Conservation (phyloP, 2,888 invertebrate genomes). For the Ormyrus nitidulus region DNA sequence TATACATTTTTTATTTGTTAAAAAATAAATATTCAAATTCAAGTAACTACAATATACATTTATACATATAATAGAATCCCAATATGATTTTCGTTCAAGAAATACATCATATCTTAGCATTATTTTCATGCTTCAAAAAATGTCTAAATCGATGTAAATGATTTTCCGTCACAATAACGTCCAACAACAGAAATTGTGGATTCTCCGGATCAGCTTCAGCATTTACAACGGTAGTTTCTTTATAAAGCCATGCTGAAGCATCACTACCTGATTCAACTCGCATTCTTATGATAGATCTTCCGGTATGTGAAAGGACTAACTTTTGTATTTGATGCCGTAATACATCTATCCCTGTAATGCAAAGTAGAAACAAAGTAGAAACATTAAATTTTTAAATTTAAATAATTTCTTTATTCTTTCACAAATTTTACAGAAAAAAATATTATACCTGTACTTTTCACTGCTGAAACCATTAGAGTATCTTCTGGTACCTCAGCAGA, state of each 20-base stretch:
- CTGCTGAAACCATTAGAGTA: conserved; percentile 76
- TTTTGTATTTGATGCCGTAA: conserved; percentile 76
- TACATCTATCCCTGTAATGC: conserved; percentile 74
- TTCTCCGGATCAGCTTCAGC: conserved; percentile 77
- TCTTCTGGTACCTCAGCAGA: conserved; percentile 62
- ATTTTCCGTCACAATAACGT: conserved; percentile 78
- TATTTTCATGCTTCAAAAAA: conserved; percentile 60
- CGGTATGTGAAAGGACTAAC: conserved; percentile 77
- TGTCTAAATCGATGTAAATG: conserved; percentile 79
- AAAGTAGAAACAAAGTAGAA: not conserved
- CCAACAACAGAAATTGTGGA: conserved; percentile 77
- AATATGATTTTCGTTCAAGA: not conserved
- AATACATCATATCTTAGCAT: not conserved
- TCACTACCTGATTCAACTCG: conserved; percentile 79
- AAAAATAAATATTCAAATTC: conserved; percentile 13
- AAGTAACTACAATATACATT: conserved; percentile 2
- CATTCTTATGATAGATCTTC: conserved; percentile 77
- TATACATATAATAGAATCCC: not conserved
- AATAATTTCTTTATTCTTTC: not conserved
- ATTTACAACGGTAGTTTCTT: conserved; percentile 79
- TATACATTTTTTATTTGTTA: not conserved
- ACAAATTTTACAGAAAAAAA: not conserved
- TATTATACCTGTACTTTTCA: conserved; percentile 71
- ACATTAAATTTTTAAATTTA: not conserved
- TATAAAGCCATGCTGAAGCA: conserved; percentile 81